Evolutionary conservation across 2,888 invertebrate species (phyloP), one percentile per base, ranked within the genome.

Genomic region (Corythucha ciliata): DNA sequence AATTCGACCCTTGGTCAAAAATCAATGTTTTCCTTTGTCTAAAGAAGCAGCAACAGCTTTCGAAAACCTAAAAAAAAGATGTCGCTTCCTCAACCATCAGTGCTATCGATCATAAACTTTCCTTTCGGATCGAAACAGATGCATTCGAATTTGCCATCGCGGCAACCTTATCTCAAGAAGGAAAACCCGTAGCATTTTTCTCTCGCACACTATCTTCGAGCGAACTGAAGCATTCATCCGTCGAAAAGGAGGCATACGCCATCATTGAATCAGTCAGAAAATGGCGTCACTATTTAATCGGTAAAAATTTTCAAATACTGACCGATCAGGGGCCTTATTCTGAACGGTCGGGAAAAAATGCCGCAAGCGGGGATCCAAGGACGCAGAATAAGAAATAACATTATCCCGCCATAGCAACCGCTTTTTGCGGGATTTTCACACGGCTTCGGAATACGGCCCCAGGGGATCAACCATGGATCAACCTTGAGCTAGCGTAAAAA

Each of bases 101-200:
- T n/a, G n/a, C n/a, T n/a, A n/a, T n/a, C n/a, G n/a, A n/a, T n/a
- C n/a, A n/a, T n/a, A n/a, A n/a, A n/a, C n/a, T n/a, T n/a, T n/a
- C n/a, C n/a, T n/a, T n/a, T n/a, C n/a, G n/a, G n/a, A n/a, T n/a
- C n/a, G n/a, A n/a, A n/a, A 50, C 44, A 2, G 44, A 50, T 25
- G 44, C 44, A 8, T 33, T 44, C 4, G 44, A 50, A n/a, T 14
- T 27, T 6, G 12, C 50, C 8, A 45, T 50, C 20, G 44, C 29
- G 8, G 51, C 51, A 2, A 36, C 27, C 3, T 18, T 45, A 2
- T 44, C 37, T 2, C 45, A 45, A 26, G n/a, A 4, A 7, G 14
- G 10, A 5, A n/a, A 29, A n/a, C 51, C 51, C n/a, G 26, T 51
- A 2, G 51, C 51, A 7, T 51, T 45, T 25, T 51, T 51, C 10